These are phyloP conservation scores for Dromaius novaehollandiae DNA, from an alignment of 2,113 vertebrate species.

Conservation along the genomic window DNA sequence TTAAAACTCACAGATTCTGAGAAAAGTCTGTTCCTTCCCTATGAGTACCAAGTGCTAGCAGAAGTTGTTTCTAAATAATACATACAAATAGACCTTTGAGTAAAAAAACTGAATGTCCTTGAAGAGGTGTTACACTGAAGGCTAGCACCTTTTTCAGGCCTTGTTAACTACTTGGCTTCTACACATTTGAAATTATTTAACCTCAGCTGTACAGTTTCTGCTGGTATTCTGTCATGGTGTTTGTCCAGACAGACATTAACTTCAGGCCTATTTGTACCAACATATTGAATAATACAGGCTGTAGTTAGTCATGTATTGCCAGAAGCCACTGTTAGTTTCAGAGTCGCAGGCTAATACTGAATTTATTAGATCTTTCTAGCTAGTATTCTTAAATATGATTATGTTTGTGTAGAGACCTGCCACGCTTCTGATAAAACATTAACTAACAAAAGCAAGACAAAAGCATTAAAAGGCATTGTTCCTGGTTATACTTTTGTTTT, in stretches of 20 bases:
- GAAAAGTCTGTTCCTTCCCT: background rate
- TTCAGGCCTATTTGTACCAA: background rate
- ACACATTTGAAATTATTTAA: too few relatives aligned
- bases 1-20: background rate
- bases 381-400: background rate
- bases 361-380: background rate
- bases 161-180: background rate
- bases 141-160: background rate
- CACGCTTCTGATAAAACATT: background rate
- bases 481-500: background rate
- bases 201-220: background rate
- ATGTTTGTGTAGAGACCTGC: background rate
- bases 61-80: background rate
- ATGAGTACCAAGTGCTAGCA: background rate
- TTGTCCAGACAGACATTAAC: background rate
- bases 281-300: background rate
- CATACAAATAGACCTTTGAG: background rate
- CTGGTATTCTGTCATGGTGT: fast-evolving
- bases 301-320: background rate
- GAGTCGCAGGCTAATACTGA: background rate
- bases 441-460: background rate
- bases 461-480: background rate
- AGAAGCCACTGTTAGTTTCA: background rate
- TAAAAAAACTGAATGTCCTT: too few relatives aligned
- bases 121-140: background rate